phyloP scores from a whole-genome alignment of 1,140 invertebrate species.

The Rhopalosiphum padi region DNA sequence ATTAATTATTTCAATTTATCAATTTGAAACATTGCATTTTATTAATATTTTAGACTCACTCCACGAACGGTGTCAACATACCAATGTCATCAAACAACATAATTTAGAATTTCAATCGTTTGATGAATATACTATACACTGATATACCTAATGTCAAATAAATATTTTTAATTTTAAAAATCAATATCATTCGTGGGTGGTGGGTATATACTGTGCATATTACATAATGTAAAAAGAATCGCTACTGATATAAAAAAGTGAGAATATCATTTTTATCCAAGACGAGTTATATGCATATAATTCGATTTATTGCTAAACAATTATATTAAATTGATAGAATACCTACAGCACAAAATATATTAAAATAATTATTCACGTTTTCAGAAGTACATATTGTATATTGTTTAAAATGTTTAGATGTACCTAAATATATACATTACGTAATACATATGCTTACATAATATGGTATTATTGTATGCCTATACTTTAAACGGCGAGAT shows the following conservation, averaged over 20 bases:
- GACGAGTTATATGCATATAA: background rate
- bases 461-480: background rate
- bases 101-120: background rate
- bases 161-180: background rate
- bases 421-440: background rate
- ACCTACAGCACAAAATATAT: background rate
- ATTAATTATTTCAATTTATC: background rate
- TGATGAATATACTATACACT: background rate
- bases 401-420: background rate
- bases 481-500: background rate
- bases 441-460: background rate
- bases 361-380: background rate
- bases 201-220: background rate
- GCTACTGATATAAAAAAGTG: background rate
- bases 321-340: background rate
- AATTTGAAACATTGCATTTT: background rate
- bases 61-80: too few relatives aligned
- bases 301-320: background rate
- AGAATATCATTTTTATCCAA: background rate
- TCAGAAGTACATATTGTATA: background rate
- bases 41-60: background rate
- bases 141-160: background rate
- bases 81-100: background rate
- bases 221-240: background rate
- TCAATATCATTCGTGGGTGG: background rate